Evolutionary conservation across 2,797 vertebrate genomes (phyloP).

Genomic region (Allobates femoralis): DNA sequence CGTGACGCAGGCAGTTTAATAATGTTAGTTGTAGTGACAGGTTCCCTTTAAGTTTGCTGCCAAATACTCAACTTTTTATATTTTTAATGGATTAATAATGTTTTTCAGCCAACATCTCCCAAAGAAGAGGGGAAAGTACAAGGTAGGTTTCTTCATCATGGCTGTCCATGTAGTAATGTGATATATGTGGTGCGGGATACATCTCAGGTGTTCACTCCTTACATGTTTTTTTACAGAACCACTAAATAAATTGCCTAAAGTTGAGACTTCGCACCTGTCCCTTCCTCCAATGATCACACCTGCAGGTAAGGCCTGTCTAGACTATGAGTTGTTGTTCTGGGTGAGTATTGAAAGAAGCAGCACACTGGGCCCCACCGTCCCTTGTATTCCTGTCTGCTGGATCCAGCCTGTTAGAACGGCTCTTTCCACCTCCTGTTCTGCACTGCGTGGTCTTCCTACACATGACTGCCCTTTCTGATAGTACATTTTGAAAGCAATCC

Average conservation of each 20-base stretch:
- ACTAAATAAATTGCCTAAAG: conserved; percentile 87
- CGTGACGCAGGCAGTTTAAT: too few relatives aligned
- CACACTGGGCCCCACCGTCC: too few relatives aligned
- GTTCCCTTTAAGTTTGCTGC: background rate
- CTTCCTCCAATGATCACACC: conserved; percentile 88
- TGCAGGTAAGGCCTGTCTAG: conserved; percentile 77
- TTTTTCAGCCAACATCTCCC: conserved; percentile 84
- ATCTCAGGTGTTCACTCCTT: background rate
- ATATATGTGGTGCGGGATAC: too few relatives aligned
- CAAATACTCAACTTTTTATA: too few relatives aligned
- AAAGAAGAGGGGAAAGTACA: conserved; percentile 92
- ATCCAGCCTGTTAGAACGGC: too few relatives aligned
- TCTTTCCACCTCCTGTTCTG: too few relatives aligned
- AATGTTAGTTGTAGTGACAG: too few relatives aligned
- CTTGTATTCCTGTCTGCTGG: too few relatives aligned
- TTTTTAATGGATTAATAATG: background rate
- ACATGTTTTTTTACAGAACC: conserved; percentile 79
- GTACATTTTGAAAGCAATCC: too few relatives aligned
- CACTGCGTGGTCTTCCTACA: too few relatives aligned
- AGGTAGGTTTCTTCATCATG: conserved; percentile 75
- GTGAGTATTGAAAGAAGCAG: background rate
- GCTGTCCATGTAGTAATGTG: background rate
- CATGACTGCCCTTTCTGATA: too few relatives aligned
- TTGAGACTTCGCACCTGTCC: conserved; percentile 91
- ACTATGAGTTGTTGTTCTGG: background rate